Conservation (phyloP, 1,140 invertebrate species). For the Hyles vespertilio region DNA sequence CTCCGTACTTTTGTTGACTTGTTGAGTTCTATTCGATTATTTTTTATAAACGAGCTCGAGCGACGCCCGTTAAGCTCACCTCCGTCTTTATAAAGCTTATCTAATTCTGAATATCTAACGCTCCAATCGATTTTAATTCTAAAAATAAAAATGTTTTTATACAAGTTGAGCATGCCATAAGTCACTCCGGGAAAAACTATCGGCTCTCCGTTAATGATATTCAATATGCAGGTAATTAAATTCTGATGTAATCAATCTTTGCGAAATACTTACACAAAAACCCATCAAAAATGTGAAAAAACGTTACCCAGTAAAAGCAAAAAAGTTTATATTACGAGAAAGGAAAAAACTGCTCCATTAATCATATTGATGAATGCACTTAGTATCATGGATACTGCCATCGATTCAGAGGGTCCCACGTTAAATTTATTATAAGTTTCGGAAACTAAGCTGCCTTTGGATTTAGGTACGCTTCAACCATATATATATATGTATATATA, state of each 20-base stretch:
- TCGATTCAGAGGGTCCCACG: too few species aligned
- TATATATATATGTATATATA: too few species aligned
- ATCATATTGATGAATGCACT: constrained; percentile 51
- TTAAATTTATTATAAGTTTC: too few species aligned
- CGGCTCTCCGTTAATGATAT: constrained; percentile 20
- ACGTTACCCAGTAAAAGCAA: constrained; percentile 18
- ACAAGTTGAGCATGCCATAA: too few species aligned
- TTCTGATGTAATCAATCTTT: constrained; percentile 34
- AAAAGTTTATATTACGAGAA: constrained; percentile 32
- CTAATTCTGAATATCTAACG: constrained; percentile 55
- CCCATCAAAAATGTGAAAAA: constrained; percentile 30
- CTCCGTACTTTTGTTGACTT: constrained; percentile 59
- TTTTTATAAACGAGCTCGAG: constrained; percentile 60
- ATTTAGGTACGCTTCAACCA: too few species aligned
- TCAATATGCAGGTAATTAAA: constrained; percentile 21
- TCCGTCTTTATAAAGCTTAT: constrained; percentile 64
- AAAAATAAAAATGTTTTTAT: too few species aligned
- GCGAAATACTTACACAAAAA: constrained; percentile 33
- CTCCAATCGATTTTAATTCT: not conserved
- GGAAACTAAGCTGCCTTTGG: too few species aligned
- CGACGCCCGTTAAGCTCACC: constrained; percentile 51
- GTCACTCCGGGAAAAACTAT: constrained; percentile 1
- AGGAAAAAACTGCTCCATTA: constrained; percentile 37
- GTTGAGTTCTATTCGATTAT: constrained; percentile 57
- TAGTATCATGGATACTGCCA: constrained; percentile 22